These are phyloP conservation scores for Aurelia aurita complex sp. Pacific DNA, from an alignment of 30 jellyfish, hydroid and myxozoan genomes.

Conservation along the genomic window DNA sequence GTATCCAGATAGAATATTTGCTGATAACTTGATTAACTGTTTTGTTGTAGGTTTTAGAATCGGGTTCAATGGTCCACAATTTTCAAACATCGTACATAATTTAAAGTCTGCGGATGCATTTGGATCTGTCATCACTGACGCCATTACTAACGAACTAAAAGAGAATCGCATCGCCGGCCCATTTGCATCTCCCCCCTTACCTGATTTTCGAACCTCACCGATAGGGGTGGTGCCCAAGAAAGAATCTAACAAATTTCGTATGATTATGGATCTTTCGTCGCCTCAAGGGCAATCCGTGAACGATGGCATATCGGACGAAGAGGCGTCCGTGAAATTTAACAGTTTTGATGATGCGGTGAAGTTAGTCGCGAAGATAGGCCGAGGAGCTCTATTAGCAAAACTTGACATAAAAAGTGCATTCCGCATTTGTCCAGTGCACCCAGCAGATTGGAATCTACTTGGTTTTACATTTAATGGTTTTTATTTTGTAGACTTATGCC, in stretches of 20 bases:
- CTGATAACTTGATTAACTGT: not conserved
- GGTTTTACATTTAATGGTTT: conserved; percentile 2
- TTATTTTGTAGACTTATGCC: conserved; percentile 25
- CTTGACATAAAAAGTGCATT: conserved; percentile 54
- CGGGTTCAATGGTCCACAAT: conserved; percentile 10
- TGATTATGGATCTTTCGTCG: conserved; percentile 40
- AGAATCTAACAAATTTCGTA: not conserved
- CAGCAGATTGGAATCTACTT: conserved; percentile 31
- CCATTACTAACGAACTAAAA: not conserved
- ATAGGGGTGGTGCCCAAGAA: conserved; percentile 28
- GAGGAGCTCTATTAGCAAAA: conserved; percentile 30
- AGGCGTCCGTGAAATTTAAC: conserved; percentile 15
- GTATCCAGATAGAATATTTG: not conserved
- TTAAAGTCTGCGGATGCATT: not conserved
- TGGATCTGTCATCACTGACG: not conserved
- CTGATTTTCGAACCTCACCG: conserved; percentile 22
- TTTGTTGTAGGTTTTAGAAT: not conserved
- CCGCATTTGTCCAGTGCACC: conserved; percentile 62
- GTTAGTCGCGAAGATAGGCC: conserved; percentile 19
- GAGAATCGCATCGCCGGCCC: conserved; percentile 41
- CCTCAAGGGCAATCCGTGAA: conserved; percentile 38
- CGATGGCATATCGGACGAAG: conserved; percentile 26
- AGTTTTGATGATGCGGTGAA: conserved; percentile 37
- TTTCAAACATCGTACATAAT: not conserved
- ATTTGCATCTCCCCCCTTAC: conserved; percentile 1